Conservation (phyloP, 2,113 vertebrate genomes). For the Axis porcinus region DNA sequence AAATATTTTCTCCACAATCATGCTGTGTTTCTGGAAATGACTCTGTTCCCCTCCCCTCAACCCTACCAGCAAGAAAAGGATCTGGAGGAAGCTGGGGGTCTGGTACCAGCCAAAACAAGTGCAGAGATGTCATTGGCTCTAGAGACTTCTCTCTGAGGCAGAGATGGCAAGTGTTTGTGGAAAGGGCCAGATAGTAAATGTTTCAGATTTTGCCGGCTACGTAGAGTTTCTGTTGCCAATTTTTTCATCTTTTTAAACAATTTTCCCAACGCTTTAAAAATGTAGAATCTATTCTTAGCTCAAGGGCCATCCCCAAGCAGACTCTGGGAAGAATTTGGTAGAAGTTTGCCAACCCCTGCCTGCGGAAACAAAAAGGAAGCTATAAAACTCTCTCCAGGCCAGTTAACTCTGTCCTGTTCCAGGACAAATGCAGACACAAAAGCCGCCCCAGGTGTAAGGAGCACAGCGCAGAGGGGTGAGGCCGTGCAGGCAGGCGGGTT, state of each 20-base stretch:
- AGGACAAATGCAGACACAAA: accelerated
- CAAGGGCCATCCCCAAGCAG: neutral
- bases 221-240: neutral
- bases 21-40: neutral
- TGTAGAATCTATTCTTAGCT: neutral
- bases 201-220: neutral
- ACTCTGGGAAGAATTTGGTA: neutral
- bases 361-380: neutral
- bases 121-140: neutral
- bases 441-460: neutral
- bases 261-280: neutral
- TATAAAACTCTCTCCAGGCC: neutral
- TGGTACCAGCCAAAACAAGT: neutral
- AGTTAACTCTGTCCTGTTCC: neutral
- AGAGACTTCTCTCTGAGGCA: neutral
- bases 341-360: neutral
- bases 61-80: neutral
- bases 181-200: neutral
- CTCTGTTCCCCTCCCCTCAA: neutral
- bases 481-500: accelerated
- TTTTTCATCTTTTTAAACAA: neutral
- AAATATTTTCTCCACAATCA: neutral
- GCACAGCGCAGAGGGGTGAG: neutral
- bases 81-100: neutral
- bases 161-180: accelerated